Percentiles rank a stretch among this genome's conserved stretches.
Conservation (phyloP, 2,888 invertebrate genomes). For the Scaptodrosophila latifasciaeformis region DNA sequence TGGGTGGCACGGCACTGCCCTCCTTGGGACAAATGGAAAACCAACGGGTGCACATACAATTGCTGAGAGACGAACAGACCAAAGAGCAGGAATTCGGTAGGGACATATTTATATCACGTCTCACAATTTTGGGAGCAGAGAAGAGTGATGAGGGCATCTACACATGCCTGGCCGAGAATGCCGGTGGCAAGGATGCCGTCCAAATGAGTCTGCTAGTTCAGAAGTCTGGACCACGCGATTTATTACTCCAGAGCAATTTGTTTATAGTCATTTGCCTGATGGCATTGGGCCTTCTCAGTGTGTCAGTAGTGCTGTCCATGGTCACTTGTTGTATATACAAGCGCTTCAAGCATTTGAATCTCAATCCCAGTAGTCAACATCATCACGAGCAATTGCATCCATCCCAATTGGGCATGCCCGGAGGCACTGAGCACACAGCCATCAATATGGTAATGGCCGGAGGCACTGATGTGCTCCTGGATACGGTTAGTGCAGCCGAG, state of each 20-base stretch:
- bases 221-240: conserved; percentile 53
- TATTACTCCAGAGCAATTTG: conserved; percentile 64
- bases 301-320: conserved; percentile 68
- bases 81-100: conserved; percentile 65
- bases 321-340: conserved; percentile 69
- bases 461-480: conserved; percentile 46
- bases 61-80: conserved; percentile 70
- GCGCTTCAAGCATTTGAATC: conserved; percentile 61
- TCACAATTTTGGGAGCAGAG: conserved; percentile 81
- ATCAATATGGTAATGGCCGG: conserved; percentile 9
- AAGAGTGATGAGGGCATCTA: conserved; percentile 83
- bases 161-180: conserved; percentile 86
- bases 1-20: background rate
- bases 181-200: conserved; percentile 85
- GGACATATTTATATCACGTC: conserved; percentile 67
- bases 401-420: conserved; percentile 14
- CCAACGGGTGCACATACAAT: conserved; percentile 63
- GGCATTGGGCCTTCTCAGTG: conserved; percentile 67
- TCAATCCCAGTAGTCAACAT: conserved; percentile 56
- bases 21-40: conserved; percentile 25
- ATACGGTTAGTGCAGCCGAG: conserved; percentile 16
- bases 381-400: conserved; percentile 40
- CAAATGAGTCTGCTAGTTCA: conserved; percentile 77
- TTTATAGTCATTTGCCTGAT: conserved; percentile 68
- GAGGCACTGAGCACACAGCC: conserved; percentile 12